Base-by-base conservation (phyloP, 2,888 invertebrate genomes). In the Napeogenes inachia region DNA sequence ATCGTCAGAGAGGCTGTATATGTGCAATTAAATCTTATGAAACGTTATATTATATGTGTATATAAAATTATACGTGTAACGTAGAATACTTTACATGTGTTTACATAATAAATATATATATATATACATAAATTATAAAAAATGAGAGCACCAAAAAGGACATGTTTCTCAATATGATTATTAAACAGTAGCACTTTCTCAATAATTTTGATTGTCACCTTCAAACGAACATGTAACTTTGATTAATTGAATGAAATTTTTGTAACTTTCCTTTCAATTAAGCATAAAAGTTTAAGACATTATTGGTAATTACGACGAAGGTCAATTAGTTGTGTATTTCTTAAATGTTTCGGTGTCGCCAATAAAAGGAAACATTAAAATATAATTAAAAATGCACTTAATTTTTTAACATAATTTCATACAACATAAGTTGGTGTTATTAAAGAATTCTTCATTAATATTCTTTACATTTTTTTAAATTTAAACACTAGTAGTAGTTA, bases 221-320 rank as follows among this genome's bases (percentile, higher is more conserved):
- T 63, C 54, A 55, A 60, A 56, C 38, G 13, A 42, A 59, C 59
- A 58, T 45, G 60, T 62, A 61, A 62, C 58, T 64, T 59, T 64
- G 66, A 66, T 67, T 63, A 59, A 61, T 66, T 59, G 59, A 62
- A 67, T 57, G 59, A 62, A 62, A 59, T 35, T 62, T 63, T 57
- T 56, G 45, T 46, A 12, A 54, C 62, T 66, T 66, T 70, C 64
- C 64, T 61, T 67, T 67, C 54, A 56, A 60, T 57, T 56, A 54
- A 32, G 38, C 30, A 54, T 42, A 46, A 59, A 64, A 62, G 35
- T 58, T 45, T 50, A 54, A 56, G 35, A 57, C 45, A 55, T 57
- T 54, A 33, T 60, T 10, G 38, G 45, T 56, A 58, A 53, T 55
- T 60, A n/a, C 13, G 45, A 21, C 42, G 60, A 65, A 60, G 57